These are phyloP conservation scores for Steinernema carpocapsae DNA, from an alignment of 2,888 invertebrate genomes.

Conservation along the genomic window DNA sequence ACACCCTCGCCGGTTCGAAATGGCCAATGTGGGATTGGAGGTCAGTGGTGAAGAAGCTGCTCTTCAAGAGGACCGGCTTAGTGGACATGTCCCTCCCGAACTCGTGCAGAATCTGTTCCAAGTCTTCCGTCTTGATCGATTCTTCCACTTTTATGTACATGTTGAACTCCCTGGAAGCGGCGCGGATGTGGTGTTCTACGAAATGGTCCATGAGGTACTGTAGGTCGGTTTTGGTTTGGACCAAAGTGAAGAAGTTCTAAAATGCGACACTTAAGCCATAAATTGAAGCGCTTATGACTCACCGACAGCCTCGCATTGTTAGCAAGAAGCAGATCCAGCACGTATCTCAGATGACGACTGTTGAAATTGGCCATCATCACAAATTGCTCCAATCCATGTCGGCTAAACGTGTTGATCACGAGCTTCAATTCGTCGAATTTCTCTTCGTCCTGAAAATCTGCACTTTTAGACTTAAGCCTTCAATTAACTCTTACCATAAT, in stretches of 20 bases:
- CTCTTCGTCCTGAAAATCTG: not conserved
- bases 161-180: not conserved
- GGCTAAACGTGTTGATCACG: not conserved
- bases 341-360: not conserved
- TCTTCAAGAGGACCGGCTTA: not conserved
- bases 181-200: not conserved
- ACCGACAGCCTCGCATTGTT: not conserved
- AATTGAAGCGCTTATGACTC: not conserved
- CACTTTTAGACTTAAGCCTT: no score
- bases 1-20: not conserved
- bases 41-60: constrained; percentile 9
- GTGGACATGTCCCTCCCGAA: not conserved
- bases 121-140: not conserved
- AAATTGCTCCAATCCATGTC: not conserved
- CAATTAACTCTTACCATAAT: not conserved
- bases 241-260: constrained; percentile 5
- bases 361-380: constrained; percentile 7
- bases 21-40: not conserved
- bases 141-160: constrained; percentile 12
- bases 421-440: not conserved
- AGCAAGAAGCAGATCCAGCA: not conserved
- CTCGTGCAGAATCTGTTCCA: not conserved
- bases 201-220: constrained; percentile 4
- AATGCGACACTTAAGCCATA: not conserved
- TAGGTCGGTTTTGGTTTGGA: constrained; percentile 16